Conservation (phyloP, 2,888 invertebrate genomes). For the Autographa pulchrina region DNA sequence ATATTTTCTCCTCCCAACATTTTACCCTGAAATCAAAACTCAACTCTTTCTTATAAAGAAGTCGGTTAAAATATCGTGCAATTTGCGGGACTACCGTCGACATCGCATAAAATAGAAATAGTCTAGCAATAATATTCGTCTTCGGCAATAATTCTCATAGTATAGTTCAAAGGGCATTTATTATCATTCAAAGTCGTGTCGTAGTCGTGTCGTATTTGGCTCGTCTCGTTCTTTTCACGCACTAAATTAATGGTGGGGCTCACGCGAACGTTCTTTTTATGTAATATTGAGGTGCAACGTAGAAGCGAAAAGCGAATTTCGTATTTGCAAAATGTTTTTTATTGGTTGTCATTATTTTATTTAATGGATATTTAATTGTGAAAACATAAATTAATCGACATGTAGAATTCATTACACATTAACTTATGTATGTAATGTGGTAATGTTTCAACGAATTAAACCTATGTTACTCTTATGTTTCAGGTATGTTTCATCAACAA, state of each 20-base stretch:
- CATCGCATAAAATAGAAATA: slow-evolving; percentile 25
- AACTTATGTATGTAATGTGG: no score
- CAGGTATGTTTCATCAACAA: background rate
- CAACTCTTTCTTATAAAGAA: slow-evolving; percentile 8
- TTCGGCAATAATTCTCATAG: slow-evolving; percentile 67
- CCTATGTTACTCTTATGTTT: background rate
- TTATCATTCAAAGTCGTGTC: slow-evolving; percentile 71
- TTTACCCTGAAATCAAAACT: background rate
- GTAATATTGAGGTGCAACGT: slow-evolving; percentile 27
- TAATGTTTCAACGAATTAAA: no score
- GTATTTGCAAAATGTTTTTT: background rate
- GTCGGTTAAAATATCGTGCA: slow-evolving; percentile 8
- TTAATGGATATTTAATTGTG: background rate
- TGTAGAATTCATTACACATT: no score
- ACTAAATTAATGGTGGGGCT: slow-evolving; percentile 82
- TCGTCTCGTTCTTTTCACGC: slow-evolving; percentile 82
- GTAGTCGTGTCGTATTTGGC: slow-evolving; percentile 66
- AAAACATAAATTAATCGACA: no score
- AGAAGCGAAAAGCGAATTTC: slow-evolving; percentile 2
- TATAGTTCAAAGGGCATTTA: slow-evolving; percentile 73
- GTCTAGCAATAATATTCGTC: slow-evolving; percentile 40
- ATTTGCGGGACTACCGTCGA: slow-evolving; percentile 10
- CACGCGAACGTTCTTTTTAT: slow-evolving; percentile 75
- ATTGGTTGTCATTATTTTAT: background rate
- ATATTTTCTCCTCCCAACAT: background rate